Percentiles rank a stretch among this genome's conserved stretches.
Evolutionary conservation across 92 coral and sea anemone species (phyloP).

Genomic region (Hydrozoanthus gracilis): DNA sequence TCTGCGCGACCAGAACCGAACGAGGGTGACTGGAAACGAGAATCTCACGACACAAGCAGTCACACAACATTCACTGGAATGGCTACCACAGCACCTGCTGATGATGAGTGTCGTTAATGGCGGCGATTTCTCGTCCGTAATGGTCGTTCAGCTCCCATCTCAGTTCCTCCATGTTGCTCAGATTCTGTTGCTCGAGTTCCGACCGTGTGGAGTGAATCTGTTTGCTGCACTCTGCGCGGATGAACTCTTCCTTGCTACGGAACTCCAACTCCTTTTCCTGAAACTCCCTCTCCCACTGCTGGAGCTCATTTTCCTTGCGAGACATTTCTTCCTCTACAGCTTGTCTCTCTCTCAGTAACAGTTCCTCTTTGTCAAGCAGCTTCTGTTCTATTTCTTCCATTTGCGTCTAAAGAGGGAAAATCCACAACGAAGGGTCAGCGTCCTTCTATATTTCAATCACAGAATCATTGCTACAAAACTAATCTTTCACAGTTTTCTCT

Average conservation of each 20-base stretch:
- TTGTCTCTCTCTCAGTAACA: slow-evolving; percentile 77
- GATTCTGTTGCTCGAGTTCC: slow-evolving; percentile 75
- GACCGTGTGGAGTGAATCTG: slow-evolving; percentile 66
- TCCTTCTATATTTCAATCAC: not conserved
- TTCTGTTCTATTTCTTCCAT: slow-evolving; percentile 87
- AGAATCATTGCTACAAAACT: too few species aligned
- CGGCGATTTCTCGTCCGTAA: slow-evolving; percentile 80
- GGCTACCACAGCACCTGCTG: slow-evolving; percentile 97
- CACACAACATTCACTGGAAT: slow-evolving; percentile 4
- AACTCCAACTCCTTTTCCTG: slow-evolving; percentile 83
- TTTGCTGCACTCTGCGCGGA: slow-evolving; percentile 66
- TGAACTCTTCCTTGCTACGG: slow-evolving; percentile 65
- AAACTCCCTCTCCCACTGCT: slow-evolving; percentile 95
- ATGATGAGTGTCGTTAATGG: slow-evolving; percentile 72
- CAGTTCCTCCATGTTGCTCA: slow-evolving; percentile 77
- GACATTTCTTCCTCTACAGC: slow-evolving; percentile 85
- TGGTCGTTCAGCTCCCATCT: slow-evolving; percentile 89
- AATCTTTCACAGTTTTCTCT: too few species aligned
- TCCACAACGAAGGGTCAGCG: not conserved
- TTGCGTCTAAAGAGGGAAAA: slow-evolving; percentile 65
- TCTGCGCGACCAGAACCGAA: too few species aligned
- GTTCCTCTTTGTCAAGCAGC: slow-evolving; percentile 85
- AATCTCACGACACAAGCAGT: not conserved
- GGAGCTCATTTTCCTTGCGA: slow-evolving; percentile 85
- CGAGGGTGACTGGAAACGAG: too few species aligned